Conservation (phyloP, 2,797 vertebrate species). For the Leptodactylus fallax region DNA sequence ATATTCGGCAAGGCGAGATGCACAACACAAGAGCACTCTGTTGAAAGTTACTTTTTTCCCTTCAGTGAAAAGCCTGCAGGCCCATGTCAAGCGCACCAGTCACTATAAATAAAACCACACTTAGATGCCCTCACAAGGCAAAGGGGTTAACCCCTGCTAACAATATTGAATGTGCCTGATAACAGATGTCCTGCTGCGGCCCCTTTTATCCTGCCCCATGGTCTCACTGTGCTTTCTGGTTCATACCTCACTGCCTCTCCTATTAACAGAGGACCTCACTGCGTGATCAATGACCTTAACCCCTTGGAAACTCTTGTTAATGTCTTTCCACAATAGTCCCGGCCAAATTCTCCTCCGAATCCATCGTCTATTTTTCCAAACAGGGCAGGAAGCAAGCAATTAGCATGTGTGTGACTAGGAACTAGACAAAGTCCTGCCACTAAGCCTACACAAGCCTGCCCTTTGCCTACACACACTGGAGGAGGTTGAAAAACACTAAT, state of each 20-base stretch:
- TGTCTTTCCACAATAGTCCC: slow-evolving; percentile 4
- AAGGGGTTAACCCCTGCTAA: slow-evolving; percentile 26
- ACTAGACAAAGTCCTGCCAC: not conserved
- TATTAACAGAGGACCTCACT: slow-evolving; percentile 12
- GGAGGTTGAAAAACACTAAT: not conserved
- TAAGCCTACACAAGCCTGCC: not conserved
- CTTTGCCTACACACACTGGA: not conserved
- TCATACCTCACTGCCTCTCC: slow-evolving; percentile 5
- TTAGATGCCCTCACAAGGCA: slow-evolving; percentile 17
- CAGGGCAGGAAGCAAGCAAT: slow-evolving; percentile 23
- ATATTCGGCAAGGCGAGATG: not conserved
- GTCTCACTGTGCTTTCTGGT: slow-evolving; percentile 11
- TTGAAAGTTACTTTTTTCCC: not conserved
- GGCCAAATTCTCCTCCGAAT: slow-evolving; percentile 35
- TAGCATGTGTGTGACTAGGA: not conserved
- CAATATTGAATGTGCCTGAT: slow-evolving; percentile 19
- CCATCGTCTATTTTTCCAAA: slow-evolving; percentile 16
- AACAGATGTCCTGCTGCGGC: slow-evolving; percentile 26
- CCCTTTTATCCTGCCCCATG: not conserved
- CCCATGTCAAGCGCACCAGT: not conserved
- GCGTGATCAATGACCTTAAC: slow-evolving; percentile 13
- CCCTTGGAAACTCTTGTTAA: slow-evolving; percentile 41
- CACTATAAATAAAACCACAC: slow-evolving; percentile 20
- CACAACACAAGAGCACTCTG: not conserved
- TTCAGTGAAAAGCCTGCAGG: not conserved